Evolutionary conservation across 1,140 invertebrate species (phyloP).

Genomic region (Heliothis virescens): DNA sequence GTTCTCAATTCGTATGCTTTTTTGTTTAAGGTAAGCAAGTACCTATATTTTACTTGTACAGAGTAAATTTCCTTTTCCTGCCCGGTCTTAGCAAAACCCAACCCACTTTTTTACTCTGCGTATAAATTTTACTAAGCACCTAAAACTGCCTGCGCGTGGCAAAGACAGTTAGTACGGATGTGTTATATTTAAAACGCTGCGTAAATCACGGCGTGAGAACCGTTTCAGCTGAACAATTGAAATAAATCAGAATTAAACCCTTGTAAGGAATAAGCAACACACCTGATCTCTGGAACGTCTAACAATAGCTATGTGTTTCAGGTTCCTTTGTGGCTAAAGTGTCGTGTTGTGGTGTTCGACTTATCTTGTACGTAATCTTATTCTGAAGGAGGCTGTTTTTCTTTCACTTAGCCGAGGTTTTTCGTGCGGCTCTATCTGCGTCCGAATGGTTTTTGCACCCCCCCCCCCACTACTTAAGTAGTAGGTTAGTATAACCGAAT

Average conservation of each 20-base stretch:
- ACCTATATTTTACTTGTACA: too few relatives aligned
- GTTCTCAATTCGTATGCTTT: too few relatives aligned
- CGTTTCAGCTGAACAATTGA: constrained; percentile 35
- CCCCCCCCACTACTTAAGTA: too few relatives aligned
- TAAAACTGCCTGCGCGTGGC: constrained; percentile 11
- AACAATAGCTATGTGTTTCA: constrained; percentile 25
- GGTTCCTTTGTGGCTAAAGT: constrained; percentile 2
- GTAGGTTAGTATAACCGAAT: too few relatives aligned
- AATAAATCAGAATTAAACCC: constrained; percentile 42
- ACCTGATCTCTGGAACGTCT: constrained; percentile 27
- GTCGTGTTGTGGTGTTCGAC: constrained; percentile 3
- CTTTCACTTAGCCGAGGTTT: not conserved
- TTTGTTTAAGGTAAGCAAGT: too few relatives aligned
- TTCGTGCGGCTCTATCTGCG: not conserved
- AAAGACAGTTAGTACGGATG: constrained; percentile 19
- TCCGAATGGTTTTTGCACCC: not conserved
- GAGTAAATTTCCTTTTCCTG: not conserved
- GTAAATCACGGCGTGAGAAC: constrained; percentile 28
- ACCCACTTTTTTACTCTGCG: not conserved
- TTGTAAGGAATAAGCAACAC: constrained; percentile 29
- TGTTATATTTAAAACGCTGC: constrained; percentile 26
- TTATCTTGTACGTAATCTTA: constrained; percentile 19
- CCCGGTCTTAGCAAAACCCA: not conserved
- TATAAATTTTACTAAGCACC: constrained; percentile 23
- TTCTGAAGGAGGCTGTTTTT: not conserved